Evolutionary conservation across 2,888 invertebrate genomes (phyloP).

Genomic region (Leucoma salicis): DNA sequence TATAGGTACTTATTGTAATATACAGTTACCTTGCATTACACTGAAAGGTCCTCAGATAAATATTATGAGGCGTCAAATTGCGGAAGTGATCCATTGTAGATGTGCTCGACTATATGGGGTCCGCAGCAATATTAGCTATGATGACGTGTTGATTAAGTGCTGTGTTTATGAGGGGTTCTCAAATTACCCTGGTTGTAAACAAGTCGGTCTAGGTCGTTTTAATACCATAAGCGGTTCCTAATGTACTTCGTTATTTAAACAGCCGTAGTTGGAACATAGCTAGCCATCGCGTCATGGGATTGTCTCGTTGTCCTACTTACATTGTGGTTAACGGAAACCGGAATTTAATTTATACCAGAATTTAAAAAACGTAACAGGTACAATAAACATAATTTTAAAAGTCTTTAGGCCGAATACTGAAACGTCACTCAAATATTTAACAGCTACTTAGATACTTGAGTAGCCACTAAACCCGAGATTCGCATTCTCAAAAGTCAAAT

Average conservation of each 20-base stretch:
- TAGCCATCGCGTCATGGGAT: background rate
- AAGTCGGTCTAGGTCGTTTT: conserved; percentile 22
- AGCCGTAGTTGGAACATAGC: no score
- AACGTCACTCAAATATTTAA: no score
- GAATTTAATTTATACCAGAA: conserved; percentile 32
- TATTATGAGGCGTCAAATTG: conserved; percentile 60
- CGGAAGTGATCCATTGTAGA: conserved; percentile 73
- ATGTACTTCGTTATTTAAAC: conserved; percentile 6
- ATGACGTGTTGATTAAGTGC: conserved; percentile 64
- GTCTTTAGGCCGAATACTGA: no score
- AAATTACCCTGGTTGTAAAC: conserved; percentile 37
- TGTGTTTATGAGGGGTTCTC: conserved; percentile 51
- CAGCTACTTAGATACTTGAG: no score
- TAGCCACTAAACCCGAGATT: no score
- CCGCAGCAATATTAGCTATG: conserved; percentile 57
- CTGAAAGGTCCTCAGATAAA: conserved; percentile 49
- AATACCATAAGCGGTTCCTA: conserved; percentile 17
- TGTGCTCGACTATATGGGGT: conserved; percentile 55
- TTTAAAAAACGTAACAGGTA: conserved; percentile 45
- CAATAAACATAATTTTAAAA: conserved; percentile 30
- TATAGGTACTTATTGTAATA: conserved; percentile 23
- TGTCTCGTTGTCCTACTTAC: conserved; percentile 4
- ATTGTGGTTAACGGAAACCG: conserved; percentile 16
- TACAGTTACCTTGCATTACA: conserved; percentile 38
- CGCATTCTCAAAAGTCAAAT: no score